A percentile compares a stretch with the other conserved stretches of the same genome.
Evolutionary conservation across 2,113 vertebrate genomes (phyloP).

Genomic region (Sylvia atricapilla): DNA sequence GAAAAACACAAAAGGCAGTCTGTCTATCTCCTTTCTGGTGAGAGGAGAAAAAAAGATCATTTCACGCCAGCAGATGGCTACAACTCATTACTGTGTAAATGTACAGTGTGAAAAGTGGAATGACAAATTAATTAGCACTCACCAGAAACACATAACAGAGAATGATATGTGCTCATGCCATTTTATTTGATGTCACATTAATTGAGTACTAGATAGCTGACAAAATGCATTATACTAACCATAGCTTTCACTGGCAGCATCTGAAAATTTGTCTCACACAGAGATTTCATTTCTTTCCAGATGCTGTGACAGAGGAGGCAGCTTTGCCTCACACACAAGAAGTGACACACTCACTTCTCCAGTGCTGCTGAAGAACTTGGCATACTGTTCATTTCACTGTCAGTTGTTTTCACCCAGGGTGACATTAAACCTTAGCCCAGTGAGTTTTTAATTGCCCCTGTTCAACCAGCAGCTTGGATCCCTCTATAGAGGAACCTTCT

Average conservation of each 20-base stretch:
- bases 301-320: background rate
- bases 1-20: background rate
- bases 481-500: background rate
- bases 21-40: constrained; percentile 22
- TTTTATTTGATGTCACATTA: constrained; percentile 68
- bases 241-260: background rate
- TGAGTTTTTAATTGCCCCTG: background rate
- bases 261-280: background rate
- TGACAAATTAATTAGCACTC: constrained; percentile 70
- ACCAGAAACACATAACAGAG: constrained; percentile 46
- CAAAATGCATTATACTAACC: constrained; percentile 50
- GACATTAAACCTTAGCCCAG: background rate
- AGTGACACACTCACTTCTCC: background rate
- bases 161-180: constrained; percentile 25
- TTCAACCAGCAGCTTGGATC: background rate
- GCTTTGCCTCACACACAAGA: background rate
- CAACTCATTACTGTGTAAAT: constrained; percentile 59
- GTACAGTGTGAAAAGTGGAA: constrained; percentile 45
- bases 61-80: constrained; percentile 68
- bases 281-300: constrained; percentile 39
- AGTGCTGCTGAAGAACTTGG: background rate
- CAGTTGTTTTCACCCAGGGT: background rate
- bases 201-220: constrained; percentile 40
- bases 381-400: background rate
- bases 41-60: background rate